Evolutionary conservation across 2,113 vertebrate genomes (phyloP).

Genomic region (Cygnus buccinator): DNA sequence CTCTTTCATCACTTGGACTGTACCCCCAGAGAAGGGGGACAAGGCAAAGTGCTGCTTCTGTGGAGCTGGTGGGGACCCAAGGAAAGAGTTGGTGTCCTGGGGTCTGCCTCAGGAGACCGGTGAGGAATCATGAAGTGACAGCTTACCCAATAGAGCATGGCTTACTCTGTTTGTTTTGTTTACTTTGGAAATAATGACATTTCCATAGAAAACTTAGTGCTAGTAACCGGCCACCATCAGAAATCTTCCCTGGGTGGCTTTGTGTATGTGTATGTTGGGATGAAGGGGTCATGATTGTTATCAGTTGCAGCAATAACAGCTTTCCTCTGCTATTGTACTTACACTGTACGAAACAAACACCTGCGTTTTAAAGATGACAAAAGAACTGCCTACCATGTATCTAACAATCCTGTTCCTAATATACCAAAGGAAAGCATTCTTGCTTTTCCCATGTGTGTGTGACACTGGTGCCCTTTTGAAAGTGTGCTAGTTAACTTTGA

Average conservation of each 20-base stretch:
- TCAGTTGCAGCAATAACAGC: background rate
- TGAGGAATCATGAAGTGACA: background rate
- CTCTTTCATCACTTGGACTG: background rate
- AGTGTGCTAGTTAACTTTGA: background rate
- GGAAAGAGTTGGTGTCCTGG: background rate
- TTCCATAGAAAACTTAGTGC: background rate
- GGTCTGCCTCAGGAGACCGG: background rate
- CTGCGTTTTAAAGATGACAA: background rate
- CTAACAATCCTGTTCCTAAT: background rate
- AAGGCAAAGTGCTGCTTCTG: background rate
- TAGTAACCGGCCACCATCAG: background rate
- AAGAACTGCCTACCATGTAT: background rate
- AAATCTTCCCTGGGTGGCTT: background rate
- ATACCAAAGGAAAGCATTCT: background rate
- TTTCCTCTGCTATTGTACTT: background rate
- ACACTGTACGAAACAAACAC: background rate
- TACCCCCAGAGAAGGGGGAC: fast-evolving
- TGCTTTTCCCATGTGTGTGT: background rate
- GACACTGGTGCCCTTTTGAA: background rate
- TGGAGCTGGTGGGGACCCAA: background rate
- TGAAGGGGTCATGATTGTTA: background rate
- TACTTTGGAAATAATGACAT: background rate
- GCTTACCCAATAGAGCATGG: background rate
- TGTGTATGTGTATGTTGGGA: background rate
- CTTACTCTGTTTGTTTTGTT: background rate